A percentile compares a stretch with the other conserved stretches of the same genome.
Evolutionary conservation across 2,113 vertebrate species (phyloP).

Genomic region (Coracopsis vasa): DNA sequence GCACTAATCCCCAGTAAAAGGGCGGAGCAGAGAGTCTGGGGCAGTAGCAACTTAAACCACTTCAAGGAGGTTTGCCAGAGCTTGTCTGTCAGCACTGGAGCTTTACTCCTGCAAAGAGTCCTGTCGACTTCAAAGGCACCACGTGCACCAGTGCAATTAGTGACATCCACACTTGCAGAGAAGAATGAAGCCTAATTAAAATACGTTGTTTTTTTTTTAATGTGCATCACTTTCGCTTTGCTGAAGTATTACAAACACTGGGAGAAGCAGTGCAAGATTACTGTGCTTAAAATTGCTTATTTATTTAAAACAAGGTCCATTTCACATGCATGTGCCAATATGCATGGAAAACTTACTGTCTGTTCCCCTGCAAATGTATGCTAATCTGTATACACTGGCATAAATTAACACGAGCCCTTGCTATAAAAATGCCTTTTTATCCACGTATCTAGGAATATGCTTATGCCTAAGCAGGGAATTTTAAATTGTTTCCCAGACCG

Average conservation of each 20-base stretch:
- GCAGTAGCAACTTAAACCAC: neutral
- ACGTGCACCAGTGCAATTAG: fast-evolving
- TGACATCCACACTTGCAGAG: neutral
- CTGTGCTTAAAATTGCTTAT: neutral
- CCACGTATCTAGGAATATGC: neutral
- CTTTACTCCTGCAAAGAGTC: neutral
- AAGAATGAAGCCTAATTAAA: neutral
- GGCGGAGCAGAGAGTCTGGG: neutral
- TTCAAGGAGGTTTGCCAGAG: neutral
- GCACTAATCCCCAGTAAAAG: neutral
- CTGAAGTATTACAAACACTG: neutral
- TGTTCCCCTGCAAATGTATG: neutral
- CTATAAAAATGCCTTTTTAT: neutral
- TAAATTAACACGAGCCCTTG: neutral
- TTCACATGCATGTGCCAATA: neutral
- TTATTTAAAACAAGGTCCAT: neutral
- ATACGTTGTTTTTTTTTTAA: neutral
- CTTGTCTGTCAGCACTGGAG: neutral
- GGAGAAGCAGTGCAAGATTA: neutral
- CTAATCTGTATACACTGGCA: neutral
- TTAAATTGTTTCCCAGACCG: conserved; percentile 5
- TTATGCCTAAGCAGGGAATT: neutral
- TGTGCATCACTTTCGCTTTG: neutral
- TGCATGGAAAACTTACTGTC: neutral
- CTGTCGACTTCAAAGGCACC: neutral